Conservation (phyloP, 2,113 vertebrate species). For the Peromyscus leucopus region DNA sequence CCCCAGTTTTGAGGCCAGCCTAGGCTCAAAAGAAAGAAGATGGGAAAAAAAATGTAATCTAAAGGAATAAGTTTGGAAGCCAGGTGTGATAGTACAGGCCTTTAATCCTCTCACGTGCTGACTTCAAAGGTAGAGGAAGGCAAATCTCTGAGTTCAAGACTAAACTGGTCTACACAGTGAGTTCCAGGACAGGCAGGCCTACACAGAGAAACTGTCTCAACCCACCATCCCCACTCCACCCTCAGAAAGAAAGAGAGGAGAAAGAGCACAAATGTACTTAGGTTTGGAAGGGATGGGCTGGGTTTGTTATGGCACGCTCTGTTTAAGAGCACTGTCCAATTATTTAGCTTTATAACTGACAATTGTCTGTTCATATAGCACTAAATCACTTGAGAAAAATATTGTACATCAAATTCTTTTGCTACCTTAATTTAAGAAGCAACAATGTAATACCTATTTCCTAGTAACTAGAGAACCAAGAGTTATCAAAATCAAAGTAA, state of each 20-base stretch:
- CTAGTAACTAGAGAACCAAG: background rate
- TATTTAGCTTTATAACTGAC: background rate
- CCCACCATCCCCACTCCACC: background rate
- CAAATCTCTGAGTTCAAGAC: background rate
- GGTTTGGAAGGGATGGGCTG: background rate
- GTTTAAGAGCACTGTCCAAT: slow-evolving; percentile 1
- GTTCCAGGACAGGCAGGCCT: background rate
- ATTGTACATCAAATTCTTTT: background rate
- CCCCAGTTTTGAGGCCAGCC: background rate
- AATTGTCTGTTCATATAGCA: background rate
- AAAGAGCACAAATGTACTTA: too few species aligned
- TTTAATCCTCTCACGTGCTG: background rate
- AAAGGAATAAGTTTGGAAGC: background rate
- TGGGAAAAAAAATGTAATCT: background rate
- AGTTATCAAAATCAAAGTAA: background rate
- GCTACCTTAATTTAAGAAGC: slow-evolving; percentile 9
- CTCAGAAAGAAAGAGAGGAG: too few species aligned
- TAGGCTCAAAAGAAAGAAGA: background rate
- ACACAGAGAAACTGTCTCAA: background rate
- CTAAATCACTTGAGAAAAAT: background rate
- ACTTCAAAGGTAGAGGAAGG: background rate
- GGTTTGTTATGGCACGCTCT: background rate
- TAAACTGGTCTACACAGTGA: background rate
- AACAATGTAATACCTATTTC: background rate
- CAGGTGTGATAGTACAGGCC: background rate